Conservation (phyloP, 2,797 vertebrate species). For the Tokudaia tokunoshimensis region DNA sequence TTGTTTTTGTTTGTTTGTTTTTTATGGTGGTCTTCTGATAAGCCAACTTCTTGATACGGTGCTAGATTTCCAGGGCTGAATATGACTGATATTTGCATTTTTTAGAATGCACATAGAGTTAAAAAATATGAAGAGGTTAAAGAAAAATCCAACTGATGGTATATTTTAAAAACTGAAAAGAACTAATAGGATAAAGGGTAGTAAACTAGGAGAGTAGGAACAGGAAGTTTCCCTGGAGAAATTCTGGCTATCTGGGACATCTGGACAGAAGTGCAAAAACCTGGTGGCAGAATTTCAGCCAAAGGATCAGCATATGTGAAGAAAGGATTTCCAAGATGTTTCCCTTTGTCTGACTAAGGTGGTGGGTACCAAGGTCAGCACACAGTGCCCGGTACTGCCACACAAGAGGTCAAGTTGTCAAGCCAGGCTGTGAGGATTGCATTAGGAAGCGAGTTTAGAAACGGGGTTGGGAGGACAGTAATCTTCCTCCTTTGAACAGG, state of each 20-base stretch:
- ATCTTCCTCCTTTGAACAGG: background rate
- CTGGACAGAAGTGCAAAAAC: background rate
- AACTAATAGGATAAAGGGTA: background rate
- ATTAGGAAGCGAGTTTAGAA: background rate
- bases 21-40: background rate
- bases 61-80: background rate
- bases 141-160: conserved; percentile 37
- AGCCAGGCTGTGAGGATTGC: background rate
- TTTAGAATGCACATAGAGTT: background rate
- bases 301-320: background rate
- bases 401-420: background rate
- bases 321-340: background rate
- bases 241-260: background rate
- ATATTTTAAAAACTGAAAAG: background rate
- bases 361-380: background rate
- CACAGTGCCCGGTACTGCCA: background rate
- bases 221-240: background rate
- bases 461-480: background rate
- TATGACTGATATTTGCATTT: background rate
- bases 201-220: background rate
- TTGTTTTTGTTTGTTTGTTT: too few relatives aligned
- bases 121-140: background rate
- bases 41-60: background rate
- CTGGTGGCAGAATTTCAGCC: background rate
- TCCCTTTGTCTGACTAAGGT: background rate